phyloP scores from a whole-genome alignment of 2,797 vertebrate species.

The Sebastes trivittatus region DNA sequence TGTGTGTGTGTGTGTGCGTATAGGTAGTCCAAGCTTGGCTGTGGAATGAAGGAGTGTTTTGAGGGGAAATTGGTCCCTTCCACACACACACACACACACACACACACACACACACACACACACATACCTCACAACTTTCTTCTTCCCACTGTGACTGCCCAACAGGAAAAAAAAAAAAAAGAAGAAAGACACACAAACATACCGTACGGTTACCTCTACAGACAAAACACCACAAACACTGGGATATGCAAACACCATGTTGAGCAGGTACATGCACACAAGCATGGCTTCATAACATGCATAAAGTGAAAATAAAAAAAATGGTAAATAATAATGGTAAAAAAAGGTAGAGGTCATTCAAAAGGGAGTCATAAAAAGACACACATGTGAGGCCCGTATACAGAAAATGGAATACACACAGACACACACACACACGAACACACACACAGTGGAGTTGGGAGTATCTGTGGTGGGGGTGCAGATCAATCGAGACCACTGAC shows the following conservation, averaged over 20 bases:
- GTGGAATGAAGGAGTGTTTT: constrained; percentile 87
- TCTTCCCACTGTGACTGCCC: constrained; percentile 69
- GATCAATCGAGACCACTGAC: constrained; percentile 91
- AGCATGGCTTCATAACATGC: background rate
- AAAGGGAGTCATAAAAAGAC: background rate
- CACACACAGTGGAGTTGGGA: constrained; percentile 79
- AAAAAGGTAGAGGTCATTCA: background rate
- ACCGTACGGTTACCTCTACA: background rate
- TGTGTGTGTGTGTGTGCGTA: too few relatives aligned
- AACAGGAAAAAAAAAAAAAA: constrained; percentile 46
- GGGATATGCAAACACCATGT: constrained; percentile 57
- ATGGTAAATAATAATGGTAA: too few relatives aligned
- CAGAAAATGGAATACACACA: background rate
- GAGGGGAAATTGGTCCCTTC: constrained; percentile 82
- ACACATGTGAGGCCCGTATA: background rate
- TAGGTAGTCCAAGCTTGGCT: constrained; percentile 59
- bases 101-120: constrained; percentile 12
- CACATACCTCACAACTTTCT: constrained; percentile 57
- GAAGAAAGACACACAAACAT: constrained; percentile 52
- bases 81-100: constrained; percentile 37
- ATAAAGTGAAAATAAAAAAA: background rate
- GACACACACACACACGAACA: constrained; percentile 38
- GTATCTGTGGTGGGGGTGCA: constrained; percentile 85
- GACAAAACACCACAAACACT: constrained; percentile 74
- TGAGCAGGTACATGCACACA: background rate